Base-by-base conservation (phyloP, 2,888 invertebrate species). In the Exocentrus adspersus region DNA sequence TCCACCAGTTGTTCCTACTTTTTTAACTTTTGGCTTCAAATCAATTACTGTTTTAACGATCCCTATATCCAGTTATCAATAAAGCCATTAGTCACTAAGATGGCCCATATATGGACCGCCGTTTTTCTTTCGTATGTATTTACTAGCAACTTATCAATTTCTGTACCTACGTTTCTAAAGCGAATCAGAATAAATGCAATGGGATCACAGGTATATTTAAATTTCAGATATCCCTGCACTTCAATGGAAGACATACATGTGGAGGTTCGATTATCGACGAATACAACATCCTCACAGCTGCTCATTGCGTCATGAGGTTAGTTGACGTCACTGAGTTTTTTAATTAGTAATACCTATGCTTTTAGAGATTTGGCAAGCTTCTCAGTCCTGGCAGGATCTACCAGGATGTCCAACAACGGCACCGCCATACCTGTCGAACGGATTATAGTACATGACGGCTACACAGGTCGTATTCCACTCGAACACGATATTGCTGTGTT, bases 271-370 rank as follows among this genome's bases (percentile, higher is more conserved):
- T 51, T 19, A 51, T 51, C 10, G 20, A 51, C 19, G 32, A 32
- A 37, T n/a, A 51, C 12, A 51, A n/a, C 7, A 20, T 51, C n/a
- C n/a, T 51, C n/a, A 51, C 51, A 20, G 51, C 51, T 7, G 51
- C 32, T 1, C 51, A 51, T 32, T 51, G 51, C 12, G 10, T 30
- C 17, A n/a, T n/a, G 19, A 28, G 51, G 32, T 17, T 1, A 48
- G 28, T 17, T 45, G 12, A 6, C 16, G 14, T 14, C 2, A 2
- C 6, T 9, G 0, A 19, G 19, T n/a, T 45, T 20, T 20, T 20
- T 20, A 2, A n/a, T 17, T 9, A 37, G 5, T 37, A 37, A n/a
- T n/a, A n/a, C n/a, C n/a, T n/a, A n/a, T 7, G 6, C 9, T 43
- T 17, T 19, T 32, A 51, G 51, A 17, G 51, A 7, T 7, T 2